Base-by-base conservation (phyloP, 2,113 vertebrate species). In the Poecilia latipinna region DNA sequence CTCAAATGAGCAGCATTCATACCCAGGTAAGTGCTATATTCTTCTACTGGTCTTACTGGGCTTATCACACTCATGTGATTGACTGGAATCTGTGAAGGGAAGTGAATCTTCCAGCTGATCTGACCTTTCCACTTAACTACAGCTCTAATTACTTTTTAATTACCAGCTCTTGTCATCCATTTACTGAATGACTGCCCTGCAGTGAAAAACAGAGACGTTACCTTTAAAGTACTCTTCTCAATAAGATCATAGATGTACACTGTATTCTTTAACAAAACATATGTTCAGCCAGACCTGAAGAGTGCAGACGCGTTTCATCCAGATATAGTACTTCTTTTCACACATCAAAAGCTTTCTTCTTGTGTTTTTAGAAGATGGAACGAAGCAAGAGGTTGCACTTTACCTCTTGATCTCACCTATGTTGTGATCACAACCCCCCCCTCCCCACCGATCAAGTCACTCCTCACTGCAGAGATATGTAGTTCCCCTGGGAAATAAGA, bases 401-500 rank as follows among this genome's bases (percentile, higher is more conserved):
- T 86, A 75, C 77, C 78, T 74, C 64, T 24, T 86, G 89, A 91
- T 88, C 69, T 68, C 74, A 72, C 78, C 70, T 69, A 65, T 84
- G 79, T 75, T 70, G 80, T 83, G 84, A 91, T 86, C 78, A 82
- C 77, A 75, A 72, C 51, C 88, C 15, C 28, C 66, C 80, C 15
- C 28, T 65, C 80, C 65, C 70, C 33, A 73, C 68, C 80, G 26
- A 89, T 83, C 87, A 93, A 82, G 81, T 67, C 78, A 85, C 82
- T 83, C 79, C 77, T 19, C 74, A 13, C 8, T 75, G 28, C 75
- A 63, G 72, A 65, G 70, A 67, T 93, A 72, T 88, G 86, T 75
- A 68, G 76, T 65, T 89, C 92, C 77, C 82, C 82, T 75, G 82
- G 94, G 93, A 93, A 95, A 94, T 94, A 94, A 93, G 75, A 72